Conservation (phyloP, 2,797 vertebrate genomes). For the Sebastes oblongus region DNA sequence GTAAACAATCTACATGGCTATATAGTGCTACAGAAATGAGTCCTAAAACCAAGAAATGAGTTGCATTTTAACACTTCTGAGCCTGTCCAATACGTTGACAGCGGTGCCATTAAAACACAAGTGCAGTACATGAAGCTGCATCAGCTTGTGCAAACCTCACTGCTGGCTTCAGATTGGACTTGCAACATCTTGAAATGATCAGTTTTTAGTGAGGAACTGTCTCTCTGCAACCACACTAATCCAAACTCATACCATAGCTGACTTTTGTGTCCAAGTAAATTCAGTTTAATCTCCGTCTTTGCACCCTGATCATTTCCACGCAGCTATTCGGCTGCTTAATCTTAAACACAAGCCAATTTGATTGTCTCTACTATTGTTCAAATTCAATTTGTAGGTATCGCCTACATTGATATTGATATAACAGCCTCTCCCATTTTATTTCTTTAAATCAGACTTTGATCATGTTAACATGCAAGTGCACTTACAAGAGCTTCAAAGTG, state of each 20-base stretch:
- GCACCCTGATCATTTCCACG: background rate
- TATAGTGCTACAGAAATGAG: no score
- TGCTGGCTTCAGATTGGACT: background rate
- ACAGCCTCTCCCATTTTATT: slow-evolving; percentile 41
- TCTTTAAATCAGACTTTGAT: slow-evolving; percentile 63
- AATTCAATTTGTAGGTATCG: slow-evolving; percentile 63
- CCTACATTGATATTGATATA: slow-evolving; percentile 60
- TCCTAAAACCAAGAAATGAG: no score
- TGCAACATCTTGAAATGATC: background rate
- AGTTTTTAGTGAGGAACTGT: background rate
- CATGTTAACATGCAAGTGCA: slow-evolving; percentile 60
- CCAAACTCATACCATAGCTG: background rate
- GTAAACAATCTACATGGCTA: no score
- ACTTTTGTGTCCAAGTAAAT: background rate
- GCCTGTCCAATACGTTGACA: background rate
- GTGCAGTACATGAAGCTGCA: background rate
- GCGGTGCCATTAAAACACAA: background rate
- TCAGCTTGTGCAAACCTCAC: background rate
- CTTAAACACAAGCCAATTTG: slow-evolving; percentile 33
- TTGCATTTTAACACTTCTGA: no score
- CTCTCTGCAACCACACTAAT: background rate
- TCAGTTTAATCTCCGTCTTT: slow-evolving; percentile 13
- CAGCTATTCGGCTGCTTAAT: slow-evolving; percentile 15
- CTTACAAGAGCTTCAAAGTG: slow-evolving; percentile 68
- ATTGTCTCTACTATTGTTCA: slow-evolving; percentile 48